phyloP scores from a whole-genome alignment of 2,797 vertebrate genomes.

The Gadopsis marmoratus region DNA sequence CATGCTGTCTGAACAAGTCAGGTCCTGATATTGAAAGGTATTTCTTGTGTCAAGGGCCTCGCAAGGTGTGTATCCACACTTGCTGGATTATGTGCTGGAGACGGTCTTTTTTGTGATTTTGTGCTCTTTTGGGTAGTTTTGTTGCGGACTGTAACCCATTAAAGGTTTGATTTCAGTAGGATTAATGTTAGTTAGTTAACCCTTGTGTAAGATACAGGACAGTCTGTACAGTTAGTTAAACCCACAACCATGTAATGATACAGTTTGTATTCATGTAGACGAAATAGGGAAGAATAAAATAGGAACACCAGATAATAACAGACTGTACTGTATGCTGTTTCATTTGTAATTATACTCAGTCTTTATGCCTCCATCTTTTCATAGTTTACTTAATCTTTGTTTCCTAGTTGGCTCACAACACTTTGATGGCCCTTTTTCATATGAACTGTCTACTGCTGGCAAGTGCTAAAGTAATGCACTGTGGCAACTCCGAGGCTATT shows the following conservation, averaged over 20 bases:
- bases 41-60: slow-evolving; percentile 66
- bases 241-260: not conserved
- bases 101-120: not conserved
- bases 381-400: slow-evolving; percentile 28
- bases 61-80: slow-evolving; percentile 33
- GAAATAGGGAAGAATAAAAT: slow-evolving; percentile 31
- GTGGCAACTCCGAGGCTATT: slow-evolving; percentile 43
- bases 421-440: slow-evolving; percentile 19
- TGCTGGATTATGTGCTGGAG: not conserved
- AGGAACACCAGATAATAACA: not conserved
- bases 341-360: slow-evolving; percentile 1
- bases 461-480: slow-evolving; percentile 33
- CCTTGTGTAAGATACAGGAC: not conserved
- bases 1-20: slow-evolving; percentile 77
- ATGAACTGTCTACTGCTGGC: slow-evolving; percentile 19
- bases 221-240: not conserved
- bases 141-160: slow-evolving; percentile 3
- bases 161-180: not conserved
- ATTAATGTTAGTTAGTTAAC: not conserved
- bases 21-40: slow-evolving; percentile 79
- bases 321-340: not conserved
- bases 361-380: slow-evolving; percentile 15
- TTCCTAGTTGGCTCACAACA: slow-evolving; percentile 23
- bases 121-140: slow-evolving; percentile 22
- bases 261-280: not conserved